Base-by-base conservation (phyloP, 2,888 invertebrate species). In the Mesoligia furuncula region DNA sequence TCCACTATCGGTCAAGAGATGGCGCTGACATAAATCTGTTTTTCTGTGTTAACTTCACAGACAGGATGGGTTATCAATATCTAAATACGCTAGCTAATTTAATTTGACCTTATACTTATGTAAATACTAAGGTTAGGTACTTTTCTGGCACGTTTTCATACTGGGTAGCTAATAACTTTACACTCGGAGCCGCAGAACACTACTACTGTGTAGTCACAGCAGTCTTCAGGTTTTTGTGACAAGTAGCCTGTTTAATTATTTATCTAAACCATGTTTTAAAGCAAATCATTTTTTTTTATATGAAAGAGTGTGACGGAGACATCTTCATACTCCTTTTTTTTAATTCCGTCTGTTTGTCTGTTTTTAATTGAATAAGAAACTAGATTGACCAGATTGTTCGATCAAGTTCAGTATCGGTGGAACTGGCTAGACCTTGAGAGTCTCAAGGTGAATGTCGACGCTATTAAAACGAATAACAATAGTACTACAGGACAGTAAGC, bases 361-460 rank as follows among this genome's bases (percentile, higher is more conserved):
- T 64, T n/a, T 61, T 17, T 27, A 61, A 48, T 51, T 31, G 8
- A 39, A 48, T 36, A 39, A 17, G n/a, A 75, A 59, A 57, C 45
- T 20, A 24, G 48, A 61, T 11, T 36, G 20, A 27, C 72, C 36
- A 62, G 36, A 15, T 39, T 73, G 17, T 48, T 15, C 39, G 20
- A 36, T 48, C 54, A 17, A 61, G 20, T 59, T 64, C 59, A 61
- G 9, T 66, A n/a, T 62, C 69, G 36, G 36, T 66, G 39, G 17
- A 27, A 62, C 27, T 36, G 51, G 36, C 11, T 20, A 2, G 61
- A 73, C 84, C 70, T 83, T 80, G 73, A 51, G 20, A 24, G 3
- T 31, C 8, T 73, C 69, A 80, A 80, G 75, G 84, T 64, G 48
- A 83, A 39, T 39, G 62, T 48, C 54, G 59, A 71, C 51, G 51